Evolutionary conservation across 2,888 invertebrate species (phyloP).

Genomic region (Conchocele bisecta): DNA sequence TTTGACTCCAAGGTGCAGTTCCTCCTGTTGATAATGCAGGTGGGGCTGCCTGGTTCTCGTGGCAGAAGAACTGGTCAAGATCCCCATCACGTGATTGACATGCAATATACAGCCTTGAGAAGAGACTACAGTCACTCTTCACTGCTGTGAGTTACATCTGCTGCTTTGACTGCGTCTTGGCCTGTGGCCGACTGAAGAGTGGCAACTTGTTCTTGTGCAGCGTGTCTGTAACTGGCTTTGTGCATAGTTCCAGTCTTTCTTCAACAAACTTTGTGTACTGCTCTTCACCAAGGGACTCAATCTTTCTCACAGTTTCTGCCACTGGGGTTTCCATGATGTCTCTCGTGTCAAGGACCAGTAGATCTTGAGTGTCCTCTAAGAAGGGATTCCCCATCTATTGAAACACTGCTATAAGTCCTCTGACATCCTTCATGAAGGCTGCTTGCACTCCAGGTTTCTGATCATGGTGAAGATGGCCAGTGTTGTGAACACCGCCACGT

Average conservation of each 20-base stretch:
- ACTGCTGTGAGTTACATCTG: neutral
- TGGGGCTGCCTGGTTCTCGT: neutral
- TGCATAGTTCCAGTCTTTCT: neutral
- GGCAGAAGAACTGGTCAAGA: constrained; percentile 9
- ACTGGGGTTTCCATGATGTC: neutral
- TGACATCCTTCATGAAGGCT: no score
- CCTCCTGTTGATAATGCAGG: neutral
- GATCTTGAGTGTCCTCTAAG: constrained; percentile 1
- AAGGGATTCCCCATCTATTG: constrained; percentile 23
- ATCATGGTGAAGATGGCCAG: no score
- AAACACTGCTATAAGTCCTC: no score
- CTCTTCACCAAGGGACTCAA: no score
- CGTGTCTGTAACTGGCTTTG: neutral
- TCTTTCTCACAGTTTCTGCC: constrained; percentile 4
- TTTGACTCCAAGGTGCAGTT: no score
- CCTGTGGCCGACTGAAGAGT: neutral
- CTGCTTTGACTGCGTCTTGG: neutral
- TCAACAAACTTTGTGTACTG: neutral
- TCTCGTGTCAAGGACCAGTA: constrained; percentile 5
- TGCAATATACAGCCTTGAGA: constrained; percentile 12
- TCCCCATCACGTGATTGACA: neutral
- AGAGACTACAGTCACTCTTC: constrained; percentile 2
- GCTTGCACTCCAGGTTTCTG: no score
- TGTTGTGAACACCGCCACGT: no score
- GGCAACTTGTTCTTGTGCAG: constrained; percentile 2